A percentile compares a stretch with the other conserved stretches of the same genome.
Evolutionary conservation across 2,113 vertebrate genomes (phyloP).

Genomic region (Mugil cephalus): DNA sequence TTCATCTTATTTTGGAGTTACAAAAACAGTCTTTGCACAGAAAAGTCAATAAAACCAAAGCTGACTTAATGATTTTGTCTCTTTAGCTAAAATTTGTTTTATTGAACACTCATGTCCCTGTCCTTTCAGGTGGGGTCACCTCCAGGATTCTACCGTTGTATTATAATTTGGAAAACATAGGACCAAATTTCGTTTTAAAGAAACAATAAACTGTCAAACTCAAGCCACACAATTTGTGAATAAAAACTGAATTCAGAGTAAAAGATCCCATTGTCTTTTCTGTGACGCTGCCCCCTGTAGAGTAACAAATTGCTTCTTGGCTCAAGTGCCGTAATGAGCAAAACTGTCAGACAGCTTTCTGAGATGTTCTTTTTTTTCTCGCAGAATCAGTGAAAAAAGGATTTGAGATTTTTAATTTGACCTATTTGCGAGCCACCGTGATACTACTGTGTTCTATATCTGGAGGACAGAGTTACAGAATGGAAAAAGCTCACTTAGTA

Average conservation of each 20-base stretch:
- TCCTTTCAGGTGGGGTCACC: too few species aligned
- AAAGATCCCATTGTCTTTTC: constrained; percentile 4
- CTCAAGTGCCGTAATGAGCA: constrained; percentile 23
- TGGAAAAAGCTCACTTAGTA: neutral
- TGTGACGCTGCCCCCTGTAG: constrained; percentile 19
- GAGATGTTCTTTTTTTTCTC: constrained; percentile 10
- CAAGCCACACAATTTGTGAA: constrained; percentile 10
- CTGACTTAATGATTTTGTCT: too few species aligned
- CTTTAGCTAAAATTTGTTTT: too few species aligned
- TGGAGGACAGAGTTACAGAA: neutral
- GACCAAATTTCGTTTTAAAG: too few species aligned
- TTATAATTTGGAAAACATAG: too few species aligned
- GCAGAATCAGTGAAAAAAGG: constrained; percentile 12
- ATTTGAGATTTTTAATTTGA: constrained; percentile 17
- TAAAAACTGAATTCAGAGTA: constrained; percentile 16
- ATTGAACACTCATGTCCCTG: too few species aligned
- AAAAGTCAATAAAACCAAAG: too few species aligned
- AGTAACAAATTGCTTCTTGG: constrained; percentile 31
- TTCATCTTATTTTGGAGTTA: constrained; percentile 32
- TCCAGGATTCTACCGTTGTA: too few species aligned
- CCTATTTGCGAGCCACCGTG: constrained; percentile 21
- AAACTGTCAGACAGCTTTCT: constrained; percentile 38
- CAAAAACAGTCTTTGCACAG: too few species aligned
- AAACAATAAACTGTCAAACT: neutral
- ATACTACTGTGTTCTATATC: neutral